Evolutionary conservation across 2,113 vertebrate species (phyloP).

Genomic region (Nymphicus hollandicus): DNA sequence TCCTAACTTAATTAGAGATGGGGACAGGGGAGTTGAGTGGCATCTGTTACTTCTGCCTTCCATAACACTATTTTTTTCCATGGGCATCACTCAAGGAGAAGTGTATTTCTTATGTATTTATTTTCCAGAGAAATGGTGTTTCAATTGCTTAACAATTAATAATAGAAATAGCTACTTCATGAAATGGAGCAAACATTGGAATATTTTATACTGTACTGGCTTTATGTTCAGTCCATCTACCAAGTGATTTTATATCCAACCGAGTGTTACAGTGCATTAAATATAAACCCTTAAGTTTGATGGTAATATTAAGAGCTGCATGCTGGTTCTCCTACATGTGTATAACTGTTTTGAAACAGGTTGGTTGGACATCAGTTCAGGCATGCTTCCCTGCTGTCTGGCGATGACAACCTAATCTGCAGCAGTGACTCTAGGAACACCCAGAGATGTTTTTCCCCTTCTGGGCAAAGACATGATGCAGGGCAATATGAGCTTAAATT

Average conservation of each 20-base stretch:
- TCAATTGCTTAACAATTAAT: background rate
- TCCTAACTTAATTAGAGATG: slow-evolving; percentile 27
- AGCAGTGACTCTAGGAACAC: background rate
- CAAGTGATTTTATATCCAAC: background rate
- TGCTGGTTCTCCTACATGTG: background rate
- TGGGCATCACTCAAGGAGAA: background rate
- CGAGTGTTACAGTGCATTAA: background rate
- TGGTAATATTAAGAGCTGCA: background rate
- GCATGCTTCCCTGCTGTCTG: rapidly evolving
- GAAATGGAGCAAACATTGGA: rapidly evolving
- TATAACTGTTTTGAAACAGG: rapidly evolving
- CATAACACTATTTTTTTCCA: rapidly evolving
- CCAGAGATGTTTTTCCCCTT: background rate
- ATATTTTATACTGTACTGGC: background rate
- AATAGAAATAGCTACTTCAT: background rate
- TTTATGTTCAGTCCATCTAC: background rate
- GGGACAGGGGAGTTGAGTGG: slow-evolving; percentile 22
- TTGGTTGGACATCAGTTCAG: background rate
- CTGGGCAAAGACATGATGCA: background rate
- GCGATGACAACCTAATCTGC: background rate
- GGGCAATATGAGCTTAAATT: background rate
- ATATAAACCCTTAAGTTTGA: background rate
- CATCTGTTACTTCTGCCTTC: slow-evolving; percentile 24
- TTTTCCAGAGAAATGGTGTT: background rate
- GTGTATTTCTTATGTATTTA: background rate